Evolutionary conservation across 1,140 invertebrate species (phyloP).

Genomic region (Pemphigus obesinymphae): DNA sequence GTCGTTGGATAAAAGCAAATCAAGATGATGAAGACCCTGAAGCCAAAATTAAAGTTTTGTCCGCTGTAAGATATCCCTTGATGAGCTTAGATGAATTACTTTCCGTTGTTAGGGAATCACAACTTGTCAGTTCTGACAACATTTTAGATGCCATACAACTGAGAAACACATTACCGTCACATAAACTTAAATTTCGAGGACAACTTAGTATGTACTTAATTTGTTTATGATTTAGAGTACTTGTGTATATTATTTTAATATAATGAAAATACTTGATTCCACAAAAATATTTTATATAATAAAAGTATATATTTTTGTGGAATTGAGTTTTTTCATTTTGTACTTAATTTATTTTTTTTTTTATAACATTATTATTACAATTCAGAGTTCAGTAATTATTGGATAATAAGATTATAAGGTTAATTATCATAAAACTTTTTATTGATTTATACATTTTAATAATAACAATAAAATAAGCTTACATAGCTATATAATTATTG

Average conservation of each 20-base stretch:
- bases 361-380: too few species aligned
- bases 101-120: constrained; percentile 77
- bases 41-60: constrained; percentile 43
- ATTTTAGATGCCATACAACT: constrained; percentile 91
- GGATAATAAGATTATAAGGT: too few species aligned
- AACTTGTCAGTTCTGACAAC: constrained; percentile 78
- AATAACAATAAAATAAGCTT: too few species aligned
- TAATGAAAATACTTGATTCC: too few species aligned
- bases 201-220: constrained; percentile 58
- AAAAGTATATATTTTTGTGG: too few species aligned
- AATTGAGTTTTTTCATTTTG: too few species aligned
- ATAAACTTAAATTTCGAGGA: constrained; percentile 76
- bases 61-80: constrained; percentile 72
- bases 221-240: not conserved
- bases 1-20: constrained; percentile 78
- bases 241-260: too few species aligned
- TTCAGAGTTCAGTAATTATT: too few species aligned
- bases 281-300: too few species aligned
- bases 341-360: not conserved
- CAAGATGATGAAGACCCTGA: constrained; percentile 44
- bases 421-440: too few species aligned
- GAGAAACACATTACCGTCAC: constrained; percentile 64
- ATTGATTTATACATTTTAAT: too few species aligned
- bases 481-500: too few species aligned
- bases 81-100: constrained; percentile 84